Evolutionary conservation across 2,888 invertebrate species (phyloP), one percentile per base, ranked within the genome.

Genomic region (Pyrochroa serraticornis): DNA sequence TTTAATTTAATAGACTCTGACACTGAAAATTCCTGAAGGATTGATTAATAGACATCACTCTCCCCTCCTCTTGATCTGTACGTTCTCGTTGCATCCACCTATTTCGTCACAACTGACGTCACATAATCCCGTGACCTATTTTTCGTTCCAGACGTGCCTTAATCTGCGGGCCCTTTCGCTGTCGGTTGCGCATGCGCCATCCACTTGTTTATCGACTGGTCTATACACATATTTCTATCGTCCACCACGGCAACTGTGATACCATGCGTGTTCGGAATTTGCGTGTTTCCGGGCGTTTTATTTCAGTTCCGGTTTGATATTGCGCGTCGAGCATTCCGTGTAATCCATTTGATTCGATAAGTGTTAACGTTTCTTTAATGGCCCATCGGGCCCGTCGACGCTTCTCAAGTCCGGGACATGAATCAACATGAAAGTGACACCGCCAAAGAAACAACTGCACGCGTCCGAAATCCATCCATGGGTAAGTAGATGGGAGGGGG

Each of bases 151-250:
- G 22, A 22, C 22, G 22, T 22, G 22, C 22, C 22, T 5, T 22
- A 22, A 22, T 22, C 2, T 22, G 22, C 22, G 22, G 22, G 22
- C 22, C 22, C 22, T 22, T 22, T 22, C 22, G 22, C 22, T 22
- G 22, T 22, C 22, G 22, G 22, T 8, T 35, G 49, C 68, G 70
- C 67, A 49, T 39, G 67, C 70, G 67, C 62, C 42, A 51, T 30
- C 57, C 57, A 42, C 63, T 61, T 66, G 68, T 67, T 66, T 69
- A 70, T 70, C 65, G 70, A 70, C 70, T 70, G 58, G 49, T 60
- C 58, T 22, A 5, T 22, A 22, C 22, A 22, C 22, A 22, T 5
- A 22, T 3, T 2, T 22, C 22, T 5, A 39, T 46, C 53, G 55
- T 55, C 53, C 57, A 33, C 53, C 57, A 33, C 62, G 38, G 39